Evolutionary conservation across 2,888 invertebrate species (phyloP).

Genomic region (Suillia variegata): DNA sequence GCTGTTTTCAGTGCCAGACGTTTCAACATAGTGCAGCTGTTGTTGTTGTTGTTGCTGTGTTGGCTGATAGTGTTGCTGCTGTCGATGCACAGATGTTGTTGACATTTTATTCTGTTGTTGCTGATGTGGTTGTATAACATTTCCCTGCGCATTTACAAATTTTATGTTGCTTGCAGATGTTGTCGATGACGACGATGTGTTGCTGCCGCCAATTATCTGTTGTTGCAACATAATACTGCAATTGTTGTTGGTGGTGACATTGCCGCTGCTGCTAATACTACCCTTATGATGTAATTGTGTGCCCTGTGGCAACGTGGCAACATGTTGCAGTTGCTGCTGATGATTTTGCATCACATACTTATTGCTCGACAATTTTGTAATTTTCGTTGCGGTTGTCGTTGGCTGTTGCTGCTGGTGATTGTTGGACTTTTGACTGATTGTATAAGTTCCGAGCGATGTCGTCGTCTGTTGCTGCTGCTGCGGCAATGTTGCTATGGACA

Average conservation of each 20-base stretch:
- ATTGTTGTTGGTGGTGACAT: conserved; percentile 25
- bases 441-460: conserved; percentile 34
- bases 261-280: conserved; percentile 20
- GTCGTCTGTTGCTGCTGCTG: conserved; percentile 36
- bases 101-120: conserved; percentile 29
- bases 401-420: conserved; percentile 29
- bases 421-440: conserved; percentile 41
- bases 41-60: conserved; percentile 24
- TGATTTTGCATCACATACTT: conserved; percentile 51
- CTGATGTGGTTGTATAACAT: conserved; percentile 57
- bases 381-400: conserved; percentile 38
- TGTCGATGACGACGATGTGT: neutral
- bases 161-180: conserved; percentile 49
- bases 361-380: conserved; percentile 42
- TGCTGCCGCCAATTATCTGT: conserved; percentile 20
- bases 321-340: conserved; percentile 29
- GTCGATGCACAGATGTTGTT: conserved; percentile 30
- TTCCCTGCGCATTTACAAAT: conserved; percentile 61
- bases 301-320: conserved; percentile 51
- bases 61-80: conserved; percentile 25
- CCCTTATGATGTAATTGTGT: conserved; percentile 53
- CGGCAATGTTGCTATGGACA: conserved; percentile 41
- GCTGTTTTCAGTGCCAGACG: conserved; percentile 34
- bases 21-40: conserved; percentile 28
- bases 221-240: conserved; percentile 27